Base-by-base conservation (phyloP, 1,140 invertebrate genomes). In the Drosophila burlai region DNA sequence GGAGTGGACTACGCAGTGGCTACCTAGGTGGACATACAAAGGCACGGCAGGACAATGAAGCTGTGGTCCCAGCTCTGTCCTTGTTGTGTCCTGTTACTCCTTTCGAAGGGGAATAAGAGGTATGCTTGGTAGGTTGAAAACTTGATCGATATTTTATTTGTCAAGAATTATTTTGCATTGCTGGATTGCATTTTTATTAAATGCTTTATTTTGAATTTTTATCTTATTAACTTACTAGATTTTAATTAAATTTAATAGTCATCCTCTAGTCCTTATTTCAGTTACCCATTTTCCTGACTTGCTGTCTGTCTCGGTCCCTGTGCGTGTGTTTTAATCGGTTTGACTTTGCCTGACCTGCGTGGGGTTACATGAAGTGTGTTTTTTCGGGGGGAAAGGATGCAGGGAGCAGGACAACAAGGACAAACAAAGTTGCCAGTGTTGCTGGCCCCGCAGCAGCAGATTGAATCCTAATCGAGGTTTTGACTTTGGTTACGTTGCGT, bases 381-480 rank as follows among this genome's bases (percentile, higher is more conserved):
- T 45, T 45, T 40, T 34, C 2, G 2, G 9, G 54, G 42, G 42
- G 24, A 15, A 3, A 4, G 58, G 24, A 6, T 67, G 60, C 46
- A 66, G 15, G 65, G 18, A 21, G 29, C 34, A 47, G 58, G 47
- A 47, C 76, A 80, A 71, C 73, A 69, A 75, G 63, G 78, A 85
- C 84, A 72, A 81, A 79, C 85, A 81, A 78, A 67, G 76, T 74
- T 74, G 72, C 49, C 68, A 75, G 73, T 84, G 66, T 43, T 42
- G 68, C 71, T 57, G 18, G 54, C 54, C 34, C 54, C 61, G 77
- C 77, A 76, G 81, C 84, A 89, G 84, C 85, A 89, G 85, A 89
- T 89, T 89, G 85, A 89, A 90, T 89, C 85, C 85, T 89, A 89
- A 89, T 89, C 85, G 85, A 90, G 85, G 85, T 90, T 87, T 89